These are phyloP conservation scores for Cephus runcator DNA, from an alignment of 2,888 invertebrate species.

Conservation along the genomic window DNA sequence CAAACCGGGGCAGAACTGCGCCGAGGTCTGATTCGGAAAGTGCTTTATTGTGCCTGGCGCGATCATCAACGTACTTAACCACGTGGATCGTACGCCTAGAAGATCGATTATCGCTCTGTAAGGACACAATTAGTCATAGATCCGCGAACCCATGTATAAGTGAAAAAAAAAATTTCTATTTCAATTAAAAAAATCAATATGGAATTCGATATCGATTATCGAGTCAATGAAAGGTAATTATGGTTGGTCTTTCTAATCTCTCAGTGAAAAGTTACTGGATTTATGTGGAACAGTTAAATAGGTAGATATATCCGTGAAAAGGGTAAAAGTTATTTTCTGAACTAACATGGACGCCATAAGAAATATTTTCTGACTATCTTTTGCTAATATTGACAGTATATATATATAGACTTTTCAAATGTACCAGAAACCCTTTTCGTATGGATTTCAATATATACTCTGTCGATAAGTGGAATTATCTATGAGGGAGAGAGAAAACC, in stretches of 20 bases:
- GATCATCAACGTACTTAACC: background rate
- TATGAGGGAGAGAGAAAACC: background rate
- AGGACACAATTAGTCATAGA: background rate
- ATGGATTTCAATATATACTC: background rate
- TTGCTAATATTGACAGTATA: conserved; percentile 22
- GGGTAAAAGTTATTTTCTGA: conserved; percentile 38
- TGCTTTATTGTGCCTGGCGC: conserved; percentile 9
- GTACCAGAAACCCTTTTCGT: conserved; percentile 1
- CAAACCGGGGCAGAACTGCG: conserved; percentile 42
- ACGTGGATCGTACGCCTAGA: background rate
- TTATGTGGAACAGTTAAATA: conserved; percentile 40
- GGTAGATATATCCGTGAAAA: conserved; percentile 35
- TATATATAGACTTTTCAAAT: background rate
- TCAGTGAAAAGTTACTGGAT: background rate
- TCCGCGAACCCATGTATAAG: background rate
- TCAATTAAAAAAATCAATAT: too few relatives aligned
- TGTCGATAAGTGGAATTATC: background rate
- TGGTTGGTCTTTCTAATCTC: background rate
- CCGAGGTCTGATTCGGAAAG: conserved; percentile 19
- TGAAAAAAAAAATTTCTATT: too few relatives aligned
- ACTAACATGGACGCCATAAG: background rate
- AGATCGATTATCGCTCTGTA: background rate
- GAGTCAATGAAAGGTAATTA: background rate
- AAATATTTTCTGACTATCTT: conserved; percentile 20
- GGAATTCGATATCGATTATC: background rate